Evolutionary conservation across 2,797 vertebrate species (phyloP), one percentile per base, ranked within the genome.

Genomic region (Leuciscus waleckii): DNA sequence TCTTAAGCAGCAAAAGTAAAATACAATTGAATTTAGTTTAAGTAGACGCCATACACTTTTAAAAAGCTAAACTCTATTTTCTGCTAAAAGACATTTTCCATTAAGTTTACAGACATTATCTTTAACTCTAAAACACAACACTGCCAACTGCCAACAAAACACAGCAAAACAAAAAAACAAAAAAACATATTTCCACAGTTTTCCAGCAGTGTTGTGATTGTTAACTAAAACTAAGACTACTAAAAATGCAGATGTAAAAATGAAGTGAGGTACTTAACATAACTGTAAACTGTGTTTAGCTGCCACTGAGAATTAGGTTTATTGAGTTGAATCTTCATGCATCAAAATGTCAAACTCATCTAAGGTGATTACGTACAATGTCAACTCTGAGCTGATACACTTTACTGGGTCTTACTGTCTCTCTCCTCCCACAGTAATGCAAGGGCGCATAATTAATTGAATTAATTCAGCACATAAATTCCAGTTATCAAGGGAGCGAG

Each of bases 381-480:
- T 32, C 65, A 39, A n/a, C 79, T 37, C 63, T 81, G 65, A 69
- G 46, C 43, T 26, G 43, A 81, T 81, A 46, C 65, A 69, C 65
- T 69, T 54, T 35, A 3, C 23, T 32, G 19, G 10, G 61, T 23
- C 79, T 69, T 65, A 81, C 65, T 81, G 79, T 54, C 68, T 41
- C 51, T 82, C 51, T 82, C 16, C 80, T 82, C 51, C 68, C 67
- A 54, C 54, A 73, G 81, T 84, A 89, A 89, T 87, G 84, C 61
- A 79, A 73, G 17, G 37, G 32, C 23, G 7, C 68, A 71, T 69
- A 70, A 82, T 82, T 82, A 73, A 70, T 58, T 29, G 21, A 71
- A 86, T 85, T 86, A 86, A 89, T 86, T 85, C 84, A 80, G 73
- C 78, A 84, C 39, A 71, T 76, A 82, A 78, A 58, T 35, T 78